Conservation (phyloP, 2,113 vertebrate genomes). For the Prunella himalayana region DNA sequence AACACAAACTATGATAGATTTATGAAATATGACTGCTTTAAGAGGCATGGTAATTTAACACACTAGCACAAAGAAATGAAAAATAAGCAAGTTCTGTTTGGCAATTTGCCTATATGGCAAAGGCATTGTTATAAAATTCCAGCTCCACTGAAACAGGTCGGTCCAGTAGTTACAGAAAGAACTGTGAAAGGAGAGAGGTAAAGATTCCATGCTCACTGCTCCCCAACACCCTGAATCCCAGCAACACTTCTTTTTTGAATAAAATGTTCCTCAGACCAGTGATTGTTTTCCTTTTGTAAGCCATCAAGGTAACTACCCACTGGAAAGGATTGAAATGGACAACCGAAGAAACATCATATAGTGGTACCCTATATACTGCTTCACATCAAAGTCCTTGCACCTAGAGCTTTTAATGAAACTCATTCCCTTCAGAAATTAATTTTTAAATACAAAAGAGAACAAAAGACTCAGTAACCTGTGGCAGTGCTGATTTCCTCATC, state of each 20-base stretch:
- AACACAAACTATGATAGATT: background rate
- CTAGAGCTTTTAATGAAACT: background rate
- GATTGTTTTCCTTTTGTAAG: background rate
- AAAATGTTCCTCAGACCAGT: background rate
- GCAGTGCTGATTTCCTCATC: slow-evolving; percentile 80
- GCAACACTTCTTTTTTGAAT: background rate
- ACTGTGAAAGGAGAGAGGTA: background rate
- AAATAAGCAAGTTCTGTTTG: background rate
- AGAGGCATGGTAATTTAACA: background rate
- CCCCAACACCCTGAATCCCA: background rate
- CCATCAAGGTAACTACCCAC: background rate
- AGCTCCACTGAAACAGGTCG: background rate
- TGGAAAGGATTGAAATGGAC: background rate
- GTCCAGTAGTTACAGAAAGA: background rate
- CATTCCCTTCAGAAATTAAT: background rate
- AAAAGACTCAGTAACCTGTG: slow-evolving; percentile 77
- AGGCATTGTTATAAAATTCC: background rate
- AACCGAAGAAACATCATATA: background rate
- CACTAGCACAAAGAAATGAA: background rate
- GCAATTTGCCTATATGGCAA: background rate
- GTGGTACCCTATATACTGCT: background rate
- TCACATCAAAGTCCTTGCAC: background rate
- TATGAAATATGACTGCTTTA: background rate
- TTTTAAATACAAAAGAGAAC: background rate
- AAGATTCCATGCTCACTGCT: background rate